Base-by-base conservation (phyloP, 1,140 invertebrate genomes). In the Penaeus indicus region DNA sequence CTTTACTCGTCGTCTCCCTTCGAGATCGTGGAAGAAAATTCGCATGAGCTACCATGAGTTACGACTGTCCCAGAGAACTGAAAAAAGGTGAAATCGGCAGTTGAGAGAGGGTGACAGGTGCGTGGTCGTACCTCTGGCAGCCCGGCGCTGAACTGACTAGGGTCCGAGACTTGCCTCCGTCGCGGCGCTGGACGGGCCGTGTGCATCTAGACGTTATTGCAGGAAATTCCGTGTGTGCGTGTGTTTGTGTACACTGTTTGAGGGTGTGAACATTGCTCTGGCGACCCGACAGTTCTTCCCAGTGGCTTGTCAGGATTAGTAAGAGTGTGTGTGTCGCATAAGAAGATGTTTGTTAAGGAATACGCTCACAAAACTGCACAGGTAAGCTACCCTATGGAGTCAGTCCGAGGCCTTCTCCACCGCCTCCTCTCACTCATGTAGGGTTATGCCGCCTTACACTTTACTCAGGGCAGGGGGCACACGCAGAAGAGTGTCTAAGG, bases 201-300 rank as follows among this genome's bases (percentile, higher is more conserved):
- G 60, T 63, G 84, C 81, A 88, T 88, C 81, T 88, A 81, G 80
- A 88, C 86, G 27, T 82, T 88, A 88, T 75, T 88, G 86, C 81
- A 88, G 86, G 86, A 88, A 88, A 88, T 88, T 79, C 86, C 86
- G 86, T 88, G 86, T 88, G 86, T 88, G 86, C 86, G 86, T 88
- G 86, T 88, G 86, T 88, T 77, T 88, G 86, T 88, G 86, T 88
- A 88, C 86, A 82, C 86, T 88, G 79, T 88, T 88, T 77, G 86
- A 88, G 86, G 86, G 80, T 88, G 81, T 88, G 86, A 88, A 88
- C 86, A 88, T 77, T 84, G 86, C 86, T 82, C 86, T 83, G 81
- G 60, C 86, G 80, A 83, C 67, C 67, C 81, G 47, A 19, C 80
- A 83, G 86, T 88, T 88, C 69, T 42, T 88, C 86, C 21, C 79